A percentile compares a stretch with the other conserved stretches of the same genome.
Conservation (phyloP, 2,113 vertebrate species). For the Cebidichthys violaceus region DNA sequence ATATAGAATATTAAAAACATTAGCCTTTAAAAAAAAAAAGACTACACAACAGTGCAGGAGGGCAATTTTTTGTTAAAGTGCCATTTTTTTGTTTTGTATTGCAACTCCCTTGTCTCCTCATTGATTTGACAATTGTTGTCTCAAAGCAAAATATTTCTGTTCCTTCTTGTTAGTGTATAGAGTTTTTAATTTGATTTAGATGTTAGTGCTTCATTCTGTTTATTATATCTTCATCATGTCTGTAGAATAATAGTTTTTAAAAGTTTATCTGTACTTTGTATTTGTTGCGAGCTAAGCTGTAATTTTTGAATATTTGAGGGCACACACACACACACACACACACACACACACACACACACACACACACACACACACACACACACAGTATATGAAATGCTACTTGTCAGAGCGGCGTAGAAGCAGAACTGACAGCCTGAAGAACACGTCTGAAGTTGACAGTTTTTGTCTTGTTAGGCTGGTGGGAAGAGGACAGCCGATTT, state of each 20-base stretch:
- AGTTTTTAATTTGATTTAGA: background rate
- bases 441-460: slow-evolving; percentile 42
- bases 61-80: background rate
- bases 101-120: background rate
- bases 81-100: no score
- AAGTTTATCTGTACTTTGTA: background rate
- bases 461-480: slow-evolving; percentile 48
- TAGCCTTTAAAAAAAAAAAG: background rate
- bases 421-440: slow-evolving; percentile 62
- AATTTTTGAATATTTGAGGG: background rate
- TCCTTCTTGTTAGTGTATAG: background rate
- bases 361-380: background rate
- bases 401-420: slow-evolving; percentile 34
- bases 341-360: background rate
- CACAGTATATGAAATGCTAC: slow-evolving; percentile 11
- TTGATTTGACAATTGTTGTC: background rate
- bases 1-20: background rate
- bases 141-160: background rate
- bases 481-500: slow-evolving; percentile 34
- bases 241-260: background rate
- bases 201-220: background rate
- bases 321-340: no score
- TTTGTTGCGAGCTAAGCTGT: background rate
- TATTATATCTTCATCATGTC: background rate
- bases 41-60: background rate